Evolutionary conservation across 2,888 invertebrate species (phyloP).

Genomic region (Lypha dubia): DNA sequence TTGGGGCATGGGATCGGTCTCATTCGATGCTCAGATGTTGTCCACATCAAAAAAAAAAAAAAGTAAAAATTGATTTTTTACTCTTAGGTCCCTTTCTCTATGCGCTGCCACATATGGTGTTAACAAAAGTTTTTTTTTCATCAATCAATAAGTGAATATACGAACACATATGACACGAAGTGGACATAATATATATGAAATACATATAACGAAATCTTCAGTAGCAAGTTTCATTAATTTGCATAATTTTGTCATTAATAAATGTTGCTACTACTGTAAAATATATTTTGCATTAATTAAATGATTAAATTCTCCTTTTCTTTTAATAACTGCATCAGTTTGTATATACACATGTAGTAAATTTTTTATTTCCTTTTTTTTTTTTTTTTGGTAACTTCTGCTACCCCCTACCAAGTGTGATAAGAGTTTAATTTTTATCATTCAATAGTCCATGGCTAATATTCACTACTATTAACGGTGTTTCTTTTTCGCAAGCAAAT

Average conservation of each 20-base stretch:
- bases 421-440: not conserved
- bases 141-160: not conserved
- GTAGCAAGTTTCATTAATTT: constrained; percentile 13
- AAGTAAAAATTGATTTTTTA: too few relatives aligned
- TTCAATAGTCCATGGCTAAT: not conserved
- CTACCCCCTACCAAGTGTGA: not conserved
- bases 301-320: not conserved
- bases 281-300: not conserved
- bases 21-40: too few relatives aligned
- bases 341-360: too few relatives aligned
- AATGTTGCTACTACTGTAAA: constrained; percentile 39
- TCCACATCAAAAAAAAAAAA: too few relatives aligned
- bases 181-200: not conserved
- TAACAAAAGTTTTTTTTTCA: not conserved
- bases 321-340: not conserved
- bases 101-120: too few relatives aligned
- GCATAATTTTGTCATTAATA: constrained; percentile 26
- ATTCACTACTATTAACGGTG: constrained; percentile 12
- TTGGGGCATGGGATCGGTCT: too few relatives aligned
- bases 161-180: not conserved
- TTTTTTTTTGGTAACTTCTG: not conserved
- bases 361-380: too few relatives aligned
- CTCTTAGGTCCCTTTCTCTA: too few relatives aligned
- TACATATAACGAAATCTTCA: not conserved
- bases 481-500: not conserved